A percentile compares a stretch with the other conserved stretches of the same genome.
Conservation (phyloP, 2,888 invertebrate species). For the Diaprepes abbreviatus region DNA sequence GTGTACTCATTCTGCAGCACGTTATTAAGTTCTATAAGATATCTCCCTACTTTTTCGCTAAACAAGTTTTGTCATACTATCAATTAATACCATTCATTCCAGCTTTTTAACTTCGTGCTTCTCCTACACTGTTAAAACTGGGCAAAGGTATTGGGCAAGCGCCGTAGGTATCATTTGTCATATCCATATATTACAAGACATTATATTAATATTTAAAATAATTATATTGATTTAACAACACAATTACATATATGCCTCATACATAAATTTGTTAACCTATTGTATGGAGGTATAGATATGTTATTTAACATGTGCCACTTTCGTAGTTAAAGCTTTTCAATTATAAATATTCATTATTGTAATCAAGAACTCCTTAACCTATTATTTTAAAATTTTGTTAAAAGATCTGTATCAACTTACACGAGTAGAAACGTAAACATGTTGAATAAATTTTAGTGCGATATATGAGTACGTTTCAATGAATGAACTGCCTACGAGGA, state of each 20-base stretch:
- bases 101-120: neutral
- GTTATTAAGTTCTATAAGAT: no score
- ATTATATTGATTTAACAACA: neutral
- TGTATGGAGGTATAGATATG: neutral
- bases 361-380: constrained; percentile 11
- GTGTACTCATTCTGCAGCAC: no score
- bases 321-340: neutral
- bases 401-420: neutral
- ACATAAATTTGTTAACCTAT: constrained; percentile 3
- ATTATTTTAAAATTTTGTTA: constrained; percentile 1
- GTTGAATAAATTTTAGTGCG: neutral
- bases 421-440: neutral
- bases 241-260: neutral
- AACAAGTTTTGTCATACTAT: no score
- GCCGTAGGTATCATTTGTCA: neutral
- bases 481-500: constrained; percentile 2
- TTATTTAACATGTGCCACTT: constrained; percentile 1
- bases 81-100: neutral
- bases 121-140: neutral
- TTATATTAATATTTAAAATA: neutral
- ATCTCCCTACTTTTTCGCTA: no score
- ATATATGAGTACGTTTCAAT: neutral
- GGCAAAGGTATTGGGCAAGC: neutral
- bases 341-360: constrained; percentile 1
- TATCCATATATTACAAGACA: neutral